Evolutionary conservation across 1,140 invertebrate species (phyloP).

Genomic region (Panagrolaimus sp.): DNA sequence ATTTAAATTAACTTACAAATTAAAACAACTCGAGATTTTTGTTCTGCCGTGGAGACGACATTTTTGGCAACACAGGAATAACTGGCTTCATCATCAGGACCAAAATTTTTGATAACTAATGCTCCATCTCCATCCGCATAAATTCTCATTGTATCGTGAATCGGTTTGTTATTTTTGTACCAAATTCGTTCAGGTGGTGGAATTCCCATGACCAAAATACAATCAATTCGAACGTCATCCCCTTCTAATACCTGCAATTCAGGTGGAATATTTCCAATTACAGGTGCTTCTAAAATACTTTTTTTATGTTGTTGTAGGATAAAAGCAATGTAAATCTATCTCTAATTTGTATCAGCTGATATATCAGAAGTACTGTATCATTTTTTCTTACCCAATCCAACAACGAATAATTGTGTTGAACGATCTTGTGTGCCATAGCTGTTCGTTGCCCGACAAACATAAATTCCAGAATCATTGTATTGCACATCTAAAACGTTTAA

Average conservation of each 20-base stretch:
- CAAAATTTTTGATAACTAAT: conserved; percentile 44
- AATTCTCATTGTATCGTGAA: conserved; percentile 30
- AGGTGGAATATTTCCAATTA: conserved; percentile 50
- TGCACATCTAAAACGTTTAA: conserved; percentile 37
- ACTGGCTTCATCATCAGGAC: conserved; percentile 59
- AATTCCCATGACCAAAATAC: conserved; percentile 61
- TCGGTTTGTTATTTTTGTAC: conserved; percentile 57
- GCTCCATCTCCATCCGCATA: conserved; percentile 41
- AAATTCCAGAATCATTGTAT: conserved; percentile 52
- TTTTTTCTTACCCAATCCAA: conserved; percentile 56
- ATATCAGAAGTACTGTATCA: too few species aligned
- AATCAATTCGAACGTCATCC: conserved; percentile 53
- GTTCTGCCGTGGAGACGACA: conserved; percentile 62
- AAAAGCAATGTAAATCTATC: too few species aligned
- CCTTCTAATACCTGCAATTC: conserved; percentile 56
- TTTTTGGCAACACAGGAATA: conserved; percentile 62
- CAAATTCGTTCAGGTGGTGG: conserved; percentile 62
- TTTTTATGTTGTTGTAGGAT: too few species aligned
- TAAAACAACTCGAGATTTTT: conserved; percentile 60
- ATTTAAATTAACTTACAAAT: conserved; percentile 61
- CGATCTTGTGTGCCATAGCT: conserved; percentile 60
- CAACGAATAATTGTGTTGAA: conserved; percentile 60
- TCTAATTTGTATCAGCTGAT: too few species aligned
- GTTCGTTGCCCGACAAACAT: conserved; percentile 62
- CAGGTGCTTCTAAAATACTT: conserved; percentile 59